Evolutionary conservation across 2,113 vertebrate genomes (phyloP).

Genomic region (Xiphophorus couchianus): DNA sequence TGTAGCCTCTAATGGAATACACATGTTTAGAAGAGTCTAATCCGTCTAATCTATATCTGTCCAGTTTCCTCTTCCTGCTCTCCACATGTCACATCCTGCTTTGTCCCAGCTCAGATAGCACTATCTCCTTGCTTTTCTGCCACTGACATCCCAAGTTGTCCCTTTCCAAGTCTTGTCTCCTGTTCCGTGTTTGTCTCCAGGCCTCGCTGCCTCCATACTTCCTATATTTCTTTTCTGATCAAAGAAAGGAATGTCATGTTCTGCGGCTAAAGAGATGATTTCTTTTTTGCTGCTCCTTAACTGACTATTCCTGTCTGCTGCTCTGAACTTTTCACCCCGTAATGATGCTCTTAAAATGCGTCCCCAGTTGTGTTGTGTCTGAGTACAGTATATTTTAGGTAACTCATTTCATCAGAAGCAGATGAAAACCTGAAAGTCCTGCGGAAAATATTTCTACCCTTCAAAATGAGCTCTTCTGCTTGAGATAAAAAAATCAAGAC

Average conservation of each 20-base stretch:
- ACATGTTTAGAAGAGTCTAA: constrained; percentile 56
- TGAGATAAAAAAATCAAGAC: constrained; percentile 21
- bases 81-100: constrained; percentile 71
- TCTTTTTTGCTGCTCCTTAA: constrained; percentile 1
- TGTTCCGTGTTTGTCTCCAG: background rate
- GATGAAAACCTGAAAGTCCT: constrained; percentile 41
- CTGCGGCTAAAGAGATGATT: constrained; percentile 14
- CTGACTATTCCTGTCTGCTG: constrained; percentile 19
- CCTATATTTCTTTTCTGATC: constrained; percentile 34
- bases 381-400: constrained; percentile 35
- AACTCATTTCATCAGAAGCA: constrained; percentile 48
- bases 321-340: constrained; percentile 66
- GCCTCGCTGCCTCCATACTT: constrained; percentile 28
- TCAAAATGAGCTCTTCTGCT: constrained; percentile 31
- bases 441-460: constrained; percentile 24
- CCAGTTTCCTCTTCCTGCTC: constrained; percentile 74
- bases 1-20: constrained; percentile 53
- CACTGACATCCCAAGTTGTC: constrained; percentile 12
- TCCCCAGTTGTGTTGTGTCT: constrained; percentile 37
- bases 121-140: constrained; percentile 43
- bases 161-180: background rate
- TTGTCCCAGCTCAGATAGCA: constrained; percentile 61
- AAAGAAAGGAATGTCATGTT: constrained; percentile 36
- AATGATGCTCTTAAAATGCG: constrained; percentile 46
- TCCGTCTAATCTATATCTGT: constrained; percentile 71